Evolutionary conservation across 37 sponge, comb jelly and placozoan species (phyloP).

Genomic region (Aphrocallistes beatrix): DNA sequence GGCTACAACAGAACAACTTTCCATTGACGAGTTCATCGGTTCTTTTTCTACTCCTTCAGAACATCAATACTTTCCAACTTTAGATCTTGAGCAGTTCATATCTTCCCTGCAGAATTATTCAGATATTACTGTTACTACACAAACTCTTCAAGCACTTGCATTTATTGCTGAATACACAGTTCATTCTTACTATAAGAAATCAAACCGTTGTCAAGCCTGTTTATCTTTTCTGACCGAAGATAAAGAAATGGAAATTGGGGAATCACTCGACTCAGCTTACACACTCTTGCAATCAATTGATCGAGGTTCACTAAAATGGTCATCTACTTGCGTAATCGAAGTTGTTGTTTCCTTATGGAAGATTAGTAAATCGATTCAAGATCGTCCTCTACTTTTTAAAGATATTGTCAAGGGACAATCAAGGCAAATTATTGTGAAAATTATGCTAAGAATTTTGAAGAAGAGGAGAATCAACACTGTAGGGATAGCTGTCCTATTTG

Average conservation of each 20-base stretch:
- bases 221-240: conserved; percentile 17
- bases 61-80: conserved; percentile 19
- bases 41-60: conserved; percentile 18
- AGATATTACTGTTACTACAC: conserved; percentile 13
- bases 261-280: conserved; percentile 12
- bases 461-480: neutral
- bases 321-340: conserved; percentile 11
- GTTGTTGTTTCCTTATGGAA: conserved; percentile 12
- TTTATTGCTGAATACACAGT: conserved; percentile 1
- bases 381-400: neutral
- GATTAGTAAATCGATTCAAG: neutral
- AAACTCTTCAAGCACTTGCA: conserved; percentile 12
- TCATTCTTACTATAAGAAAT: conserved; percentile 18
- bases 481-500: neutral
- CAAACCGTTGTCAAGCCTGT: conserved; percentile 7
- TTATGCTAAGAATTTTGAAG: neutral
- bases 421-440: neutral
- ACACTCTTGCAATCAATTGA: conserved; percentile 18
- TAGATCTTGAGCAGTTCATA: conserved; percentile 15
- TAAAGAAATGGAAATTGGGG: neutral
- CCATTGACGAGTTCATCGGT: neutral
- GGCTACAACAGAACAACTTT: conserved; percentile 9
- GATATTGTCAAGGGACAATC: neutral
- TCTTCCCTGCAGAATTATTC: conserved; percentile 11
- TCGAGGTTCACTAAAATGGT: conserved; percentile 17